phyloP scores from a whole-genome alignment of 2,888 invertebrate species.

The Cheilosia variabilis region DNA sequence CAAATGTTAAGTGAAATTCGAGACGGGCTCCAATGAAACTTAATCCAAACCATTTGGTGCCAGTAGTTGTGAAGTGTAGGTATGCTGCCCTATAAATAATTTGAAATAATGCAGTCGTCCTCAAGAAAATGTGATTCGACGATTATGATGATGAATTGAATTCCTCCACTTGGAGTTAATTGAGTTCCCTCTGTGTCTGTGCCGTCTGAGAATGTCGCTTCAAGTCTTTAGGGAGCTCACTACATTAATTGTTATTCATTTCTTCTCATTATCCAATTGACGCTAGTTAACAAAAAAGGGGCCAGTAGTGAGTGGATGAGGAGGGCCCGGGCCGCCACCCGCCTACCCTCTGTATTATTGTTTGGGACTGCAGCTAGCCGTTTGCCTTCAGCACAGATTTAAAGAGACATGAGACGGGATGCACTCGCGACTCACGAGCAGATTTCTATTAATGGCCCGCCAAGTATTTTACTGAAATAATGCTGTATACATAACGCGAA shows the following conservation, averaged over 20 bases:
- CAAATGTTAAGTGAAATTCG: slow-evolving; percentile 28
- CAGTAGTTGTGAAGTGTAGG: background rate
- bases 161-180: slow-evolving; percentile 43
- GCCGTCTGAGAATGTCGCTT: slow-evolving; percentile 52
- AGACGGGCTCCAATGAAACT: slow-evolving; percentile 12
- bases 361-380: slow-evolving; percentile 17
- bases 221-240: slow-evolving; percentile 2
- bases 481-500: too few relatives aligned
- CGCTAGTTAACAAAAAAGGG: slow-evolving; percentile 55
- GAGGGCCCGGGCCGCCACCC: slow-evolving; percentile 25
- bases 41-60: background rate
- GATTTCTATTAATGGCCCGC: slow-evolving; percentile 69
- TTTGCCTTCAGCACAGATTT: background rate
- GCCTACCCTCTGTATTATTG: background rate
- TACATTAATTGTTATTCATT: slow-evolving; percentile 70
- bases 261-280: slow-evolving; percentile 73
- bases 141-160: slow-evolving; percentile 31
- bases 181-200: slow-evolving; percentile 32
- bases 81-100: background rate
- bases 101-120: background rate
- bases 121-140: slow-evolving; percentile 13
- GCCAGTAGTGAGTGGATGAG: slow-evolving; percentile 36
- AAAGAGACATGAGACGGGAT: slow-evolving; percentile 40
- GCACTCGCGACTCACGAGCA: slow-evolving; percentile 32
- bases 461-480: slow-evolving; percentile 68